Evolutionary conservation across 2,797 vertebrate genomes (phyloP), one percentile per base, ranked within the genome.

Genomic region (Serranus cabrilla): DNA sequence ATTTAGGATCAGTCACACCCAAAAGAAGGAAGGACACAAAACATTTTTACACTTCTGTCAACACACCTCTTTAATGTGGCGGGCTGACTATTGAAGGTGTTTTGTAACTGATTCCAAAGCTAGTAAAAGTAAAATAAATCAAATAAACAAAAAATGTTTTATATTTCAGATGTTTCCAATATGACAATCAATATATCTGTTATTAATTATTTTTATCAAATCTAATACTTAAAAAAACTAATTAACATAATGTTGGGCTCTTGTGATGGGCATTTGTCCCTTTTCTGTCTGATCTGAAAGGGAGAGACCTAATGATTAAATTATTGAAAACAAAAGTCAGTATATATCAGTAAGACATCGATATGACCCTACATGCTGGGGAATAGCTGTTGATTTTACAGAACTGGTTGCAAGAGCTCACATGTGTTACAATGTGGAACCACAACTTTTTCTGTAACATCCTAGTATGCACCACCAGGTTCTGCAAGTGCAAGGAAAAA

Each of bases 321-420:
- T 18, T n/a, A 61, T 8, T 20, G 0, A 11, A 20, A 34, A 14
- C n/a, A n/a, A 58, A 40, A 46, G 46, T 11, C 12, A 45, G 11
- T 23, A 51, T 20, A 86, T 52, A 67, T 3, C 58, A 25, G 6
- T 46, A 25, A 56, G 39, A n/a, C 18, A 72, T 80, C 68, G 37
- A 74, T 73, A 62, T 34, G 25, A 52, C 3, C 37, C n/a, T 21
- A 18, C 57, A 45, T 20, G 25, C 37, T 56, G 17, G 2, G 47
- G 42, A 47, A 13, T 20, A 42, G 67, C 59, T 62, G 37, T 47
- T 67, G 34, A 25, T 52, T 52, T 66, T 61, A 5, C 34, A 34
- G 34, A 34, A 34, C 43, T 68, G 34, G 31, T 74, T 66, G 49
- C 54, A 63, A 73, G 61, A 64, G 12, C 49, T 34, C 10, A 31